Conservation (phyloP, 2,113 vertebrate genomes). For the Tachysurus fulvidraco region DNA sequence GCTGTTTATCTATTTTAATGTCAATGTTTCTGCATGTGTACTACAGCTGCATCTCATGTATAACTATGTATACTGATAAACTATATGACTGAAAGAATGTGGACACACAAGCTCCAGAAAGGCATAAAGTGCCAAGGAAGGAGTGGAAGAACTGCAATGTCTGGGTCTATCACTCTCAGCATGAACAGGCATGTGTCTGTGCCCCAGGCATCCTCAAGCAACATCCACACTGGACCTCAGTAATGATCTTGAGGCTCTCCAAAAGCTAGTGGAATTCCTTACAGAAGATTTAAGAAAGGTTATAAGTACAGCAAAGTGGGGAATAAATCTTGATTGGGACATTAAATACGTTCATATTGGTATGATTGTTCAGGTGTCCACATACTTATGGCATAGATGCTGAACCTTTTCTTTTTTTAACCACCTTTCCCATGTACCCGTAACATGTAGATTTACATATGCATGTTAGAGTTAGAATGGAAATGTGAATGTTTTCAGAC, state of each 20-base stretch:
- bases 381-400: slow-evolving; percentile 15
- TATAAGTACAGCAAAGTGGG: neutral
- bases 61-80: neutral
- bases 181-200: too few relatives aligned
- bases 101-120: neutral
- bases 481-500: slow-evolving; percentile 43
- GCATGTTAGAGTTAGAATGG: slow-evolving; percentile 23
- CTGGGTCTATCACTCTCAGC: too few relatives aligned
- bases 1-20: neutral
- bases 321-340: neutral
- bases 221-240: neutral
- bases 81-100: neutral
- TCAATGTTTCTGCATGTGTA: neutral
- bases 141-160: neutral
- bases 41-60: neutral
- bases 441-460: slow-evolving; percentile 19
- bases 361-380: neutral
- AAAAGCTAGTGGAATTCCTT: neutral
- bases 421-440: slow-evolving; percentile 2
- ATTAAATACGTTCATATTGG: neutral
- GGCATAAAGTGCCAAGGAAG: neutral
- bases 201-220: neutral
- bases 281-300: neutral
- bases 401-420: neutral
- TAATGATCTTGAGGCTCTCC: neutral